Evolutionary conservation across 1,140 invertebrate species (phyloP).

Genomic region (Diabrotica undecimpunctata): DNA sequence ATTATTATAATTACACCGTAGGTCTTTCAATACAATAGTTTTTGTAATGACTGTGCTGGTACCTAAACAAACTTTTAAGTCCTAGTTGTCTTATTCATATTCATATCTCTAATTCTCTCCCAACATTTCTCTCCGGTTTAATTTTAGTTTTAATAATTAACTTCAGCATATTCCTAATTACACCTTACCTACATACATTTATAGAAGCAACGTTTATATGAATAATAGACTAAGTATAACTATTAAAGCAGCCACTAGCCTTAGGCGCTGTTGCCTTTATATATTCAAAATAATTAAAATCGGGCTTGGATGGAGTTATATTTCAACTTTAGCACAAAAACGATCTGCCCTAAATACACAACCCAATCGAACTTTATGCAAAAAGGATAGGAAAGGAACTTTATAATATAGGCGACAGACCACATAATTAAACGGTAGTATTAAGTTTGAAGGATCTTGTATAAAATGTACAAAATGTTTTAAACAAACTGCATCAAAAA

Average conservation of each 20-base stretch:
- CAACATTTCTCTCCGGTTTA: too few relatives aligned
- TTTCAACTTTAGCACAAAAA: not conserved
- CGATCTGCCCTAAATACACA: too few relatives aligned
- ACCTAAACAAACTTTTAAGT: too few relatives aligned
- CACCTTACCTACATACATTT: not conserved
- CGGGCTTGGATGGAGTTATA: not conserved
- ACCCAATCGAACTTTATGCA: too few relatives aligned
- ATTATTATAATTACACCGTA: too few relatives aligned
- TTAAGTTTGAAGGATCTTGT: conserved; percentile 7
- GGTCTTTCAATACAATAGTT: too few relatives aligned
- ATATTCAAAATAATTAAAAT: conserved; percentile 1
- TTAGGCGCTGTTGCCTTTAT: not conserved
- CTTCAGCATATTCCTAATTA: not conserved
- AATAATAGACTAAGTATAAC: not conserved
- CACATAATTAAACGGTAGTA: not conserved
- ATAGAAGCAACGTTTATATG: not conserved
- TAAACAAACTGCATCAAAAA: not conserved
- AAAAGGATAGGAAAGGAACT: too few relatives aligned
- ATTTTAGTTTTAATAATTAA: too few relatives aligned
- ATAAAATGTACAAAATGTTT: not conserved
- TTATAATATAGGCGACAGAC: too few relatives aligned
- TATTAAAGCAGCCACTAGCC: not conserved
- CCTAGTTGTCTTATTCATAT: too few relatives aligned
- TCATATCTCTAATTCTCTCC: too few relatives aligned
- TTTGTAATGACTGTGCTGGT: too few relatives aligned